Conservation (phyloP, 2,113 vertebrate genomes). For the Paraplagusia blochii region DNA sequence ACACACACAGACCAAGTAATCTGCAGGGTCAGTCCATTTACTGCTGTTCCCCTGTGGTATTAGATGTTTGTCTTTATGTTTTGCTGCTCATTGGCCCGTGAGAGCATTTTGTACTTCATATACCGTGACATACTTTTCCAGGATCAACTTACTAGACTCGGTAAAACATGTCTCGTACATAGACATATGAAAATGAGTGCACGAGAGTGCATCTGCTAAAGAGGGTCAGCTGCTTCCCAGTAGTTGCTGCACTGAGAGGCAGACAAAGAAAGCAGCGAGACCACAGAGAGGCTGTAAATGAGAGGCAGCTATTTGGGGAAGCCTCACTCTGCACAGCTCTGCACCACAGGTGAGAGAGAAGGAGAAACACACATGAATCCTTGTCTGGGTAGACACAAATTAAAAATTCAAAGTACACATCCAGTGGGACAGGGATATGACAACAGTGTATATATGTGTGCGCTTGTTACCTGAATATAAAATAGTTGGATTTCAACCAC, state of each 20-base stretch:
- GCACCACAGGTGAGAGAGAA: constrained; percentile 37
- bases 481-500: neutral
- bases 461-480: neutral
- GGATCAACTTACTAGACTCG: neutral
- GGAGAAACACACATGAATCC: constrained; percentile 44
- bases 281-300: constrained; percentile 62
- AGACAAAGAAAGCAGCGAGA: constrained; percentile 58
- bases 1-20: constrained; percentile 5
- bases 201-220: constrained; percentile 23
- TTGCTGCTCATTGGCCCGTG: constrained; percentile 2
- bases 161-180: neutral
- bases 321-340: constrained; percentile 37
- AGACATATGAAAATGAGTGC: neutral
- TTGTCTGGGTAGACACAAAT: constrained; percentile 38
- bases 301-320: constrained; percentile 61
- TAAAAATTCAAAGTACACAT: constrained; percentile 19
- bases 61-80: constrained; percentile 23
- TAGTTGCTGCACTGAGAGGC: constrained; percentile 55
- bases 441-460: constrained; percentile 3
- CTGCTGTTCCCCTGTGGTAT: constrained; percentile 8
- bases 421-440: constrained; percentile 7
- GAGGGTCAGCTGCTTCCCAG: constrained; percentile 50
- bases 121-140: neutral
- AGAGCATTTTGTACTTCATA: constrained; percentile 4
- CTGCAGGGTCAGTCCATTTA: constrained; percentile 13